Evolutionary conservation across 2,888 invertebrate genomes (phyloP).

Genomic region (Torymus tubicola): DNA sequence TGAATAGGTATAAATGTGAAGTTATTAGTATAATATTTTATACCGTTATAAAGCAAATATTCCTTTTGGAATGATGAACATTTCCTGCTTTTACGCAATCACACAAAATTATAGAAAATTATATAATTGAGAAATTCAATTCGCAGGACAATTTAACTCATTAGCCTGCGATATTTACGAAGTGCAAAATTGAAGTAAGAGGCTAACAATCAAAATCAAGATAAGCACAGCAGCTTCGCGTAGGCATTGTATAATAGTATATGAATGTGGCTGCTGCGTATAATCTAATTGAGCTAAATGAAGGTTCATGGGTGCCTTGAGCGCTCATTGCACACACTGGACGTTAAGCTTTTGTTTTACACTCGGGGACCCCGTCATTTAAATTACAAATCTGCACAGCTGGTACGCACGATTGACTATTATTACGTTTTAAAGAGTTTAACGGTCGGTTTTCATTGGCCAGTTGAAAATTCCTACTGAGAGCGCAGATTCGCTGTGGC

Average conservation of each 20-base stretch:
- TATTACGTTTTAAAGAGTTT: slow-evolving; percentile 5
- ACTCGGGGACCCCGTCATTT: slow-evolving; percentile 17
- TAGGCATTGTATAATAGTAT: slow-evolving; percentile 3
- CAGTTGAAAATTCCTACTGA: too few relatives aligned
- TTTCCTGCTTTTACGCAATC: background rate
- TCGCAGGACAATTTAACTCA: slow-evolving; percentile 7
- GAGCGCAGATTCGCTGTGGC: too few relatives aligned
- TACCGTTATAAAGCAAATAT: too few relatives aligned
- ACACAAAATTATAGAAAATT: background rate
- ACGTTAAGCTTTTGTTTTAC: slow-evolving; percentile 42
- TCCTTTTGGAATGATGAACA: too few relatives aligned
- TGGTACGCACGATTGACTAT: slow-evolving; percentile 16
- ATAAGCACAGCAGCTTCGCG: background rate
- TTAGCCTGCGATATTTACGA: background rate
- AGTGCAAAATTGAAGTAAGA: slow-evolving; percentile 1
- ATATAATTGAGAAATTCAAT: background rate
- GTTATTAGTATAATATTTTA: too few relatives aligned
- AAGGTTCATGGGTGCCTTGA: slow-evolving; percentile 24
- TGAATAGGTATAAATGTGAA: too few relatives aligned
- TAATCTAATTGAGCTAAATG: slow-evolving; percentile 28
- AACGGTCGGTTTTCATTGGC: too few relatives aligned
- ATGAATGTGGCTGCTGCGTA: slow-evolving; percentile 1
- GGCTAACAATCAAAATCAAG: slow-evolving; percentile 30
- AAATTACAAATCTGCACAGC: slow-evolving; percentile 26
- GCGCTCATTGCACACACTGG: slow-evolving; percentile 28